A percentile compares a stretch with the other conserved stretches of the same genome.
Conservation (phyloP, 1,140 invertebrate species). For the Drosophila nasuta region DNA sequence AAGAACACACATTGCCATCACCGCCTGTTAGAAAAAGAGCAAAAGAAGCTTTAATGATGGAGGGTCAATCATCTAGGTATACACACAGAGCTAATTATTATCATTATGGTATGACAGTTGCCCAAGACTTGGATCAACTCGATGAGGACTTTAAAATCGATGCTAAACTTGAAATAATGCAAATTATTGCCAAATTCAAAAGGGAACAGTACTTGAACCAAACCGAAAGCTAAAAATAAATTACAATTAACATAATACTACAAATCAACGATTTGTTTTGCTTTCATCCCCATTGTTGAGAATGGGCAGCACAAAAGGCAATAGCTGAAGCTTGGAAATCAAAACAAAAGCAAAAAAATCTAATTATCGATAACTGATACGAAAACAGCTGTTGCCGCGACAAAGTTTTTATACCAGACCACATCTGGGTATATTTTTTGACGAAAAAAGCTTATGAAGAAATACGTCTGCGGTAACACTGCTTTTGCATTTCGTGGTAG, state of each 20-base stretch:
- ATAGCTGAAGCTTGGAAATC: conserved; percentile 12
- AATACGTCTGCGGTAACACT: neutral
- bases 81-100: conserved; percentile 27
- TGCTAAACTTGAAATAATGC: conserved; percentile 48
- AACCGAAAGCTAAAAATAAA: conserved; percentile 22
- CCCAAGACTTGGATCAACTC: conserved; percentile 42
- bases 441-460: neutral
- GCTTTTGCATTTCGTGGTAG: neutral
- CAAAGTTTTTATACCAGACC: neutral
- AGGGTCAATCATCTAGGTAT: conserved; percentile 3
- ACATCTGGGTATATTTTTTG: neutral
- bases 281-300: conserved; percentile 27
- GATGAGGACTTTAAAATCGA: conserved; percentile 49
- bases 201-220: conserved; percentile 44
- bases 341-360: conserved; percentile 31
- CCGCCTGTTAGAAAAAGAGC: conserved; percentile 7
- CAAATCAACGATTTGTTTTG: neutral
- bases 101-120: conserved; percentile 48
- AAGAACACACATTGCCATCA: neutral
- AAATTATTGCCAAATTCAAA: conserved; percentile 52
- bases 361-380: conserved; percentile 28
- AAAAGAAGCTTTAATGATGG: conserved; percentile 13
- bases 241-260: neutral
- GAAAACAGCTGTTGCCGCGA: conserved; percentile 14
- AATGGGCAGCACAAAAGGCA: conserved; percentile 19